phyloP scores from a whole-genome alignment of 2,888 invertebrate genomes.

The Polia nebulosa region DNA sequence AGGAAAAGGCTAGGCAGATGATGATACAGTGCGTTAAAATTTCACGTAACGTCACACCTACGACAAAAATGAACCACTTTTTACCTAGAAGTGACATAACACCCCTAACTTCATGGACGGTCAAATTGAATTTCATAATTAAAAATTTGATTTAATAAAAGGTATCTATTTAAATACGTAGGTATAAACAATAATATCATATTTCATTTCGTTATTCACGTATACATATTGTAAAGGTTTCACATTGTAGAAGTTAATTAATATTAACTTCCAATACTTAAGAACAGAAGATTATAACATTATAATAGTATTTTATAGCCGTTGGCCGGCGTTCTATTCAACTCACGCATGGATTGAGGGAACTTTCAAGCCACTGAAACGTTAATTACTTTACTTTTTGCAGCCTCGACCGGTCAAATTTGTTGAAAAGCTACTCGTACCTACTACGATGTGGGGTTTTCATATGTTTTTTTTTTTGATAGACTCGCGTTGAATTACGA shows the following conservation, averaged over 20 bases:
- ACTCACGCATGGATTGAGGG: slow-evolving; percentile 70
- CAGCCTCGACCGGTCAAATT: slow-evolving; percentile 69
- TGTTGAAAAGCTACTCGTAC: slow-evolving; percentile 62
- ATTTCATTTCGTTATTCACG: slow-evolving; percentile 8
- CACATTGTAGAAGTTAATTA: too few species aligned
- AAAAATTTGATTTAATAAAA: too few species aligned
- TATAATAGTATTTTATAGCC: slow-evolving; percentile 44
- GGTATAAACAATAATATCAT: slow-evolving; percentile 22
- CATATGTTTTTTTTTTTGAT: slow-evolving; percentile 50
- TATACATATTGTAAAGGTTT: not conserved
- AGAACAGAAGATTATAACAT: slow-evolving; percentile 37
- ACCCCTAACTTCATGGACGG: too few species aligned
- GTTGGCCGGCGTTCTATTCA: slow-evolving; percentile 67
- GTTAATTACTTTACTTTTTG: slow-evolving; percentile 83
- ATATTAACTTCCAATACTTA: slow-evolving; percentile 27
- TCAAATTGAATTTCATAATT: slow-evolving; percentile 67
- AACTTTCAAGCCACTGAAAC: slow-evolving; percentile 74
- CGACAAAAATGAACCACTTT: too few species aligned
- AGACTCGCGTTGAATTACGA: slow-evolving; percentile 35
- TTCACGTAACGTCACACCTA: too few species aligned
- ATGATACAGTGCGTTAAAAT: too few species aligned
- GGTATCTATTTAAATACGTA: slow-evolving; percentile 9
- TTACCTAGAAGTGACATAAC: too few species aligned
- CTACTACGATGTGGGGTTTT: slow-evolving; percentile 63
- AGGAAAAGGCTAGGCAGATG: too few species aligned